A percentile compares a stretch with the other conserved stretches of the same genome.
phyloP scores from a whole-genome alignment of 2,113 vertebrate species.

The Sminthopsis crassicaudata region DNA sequence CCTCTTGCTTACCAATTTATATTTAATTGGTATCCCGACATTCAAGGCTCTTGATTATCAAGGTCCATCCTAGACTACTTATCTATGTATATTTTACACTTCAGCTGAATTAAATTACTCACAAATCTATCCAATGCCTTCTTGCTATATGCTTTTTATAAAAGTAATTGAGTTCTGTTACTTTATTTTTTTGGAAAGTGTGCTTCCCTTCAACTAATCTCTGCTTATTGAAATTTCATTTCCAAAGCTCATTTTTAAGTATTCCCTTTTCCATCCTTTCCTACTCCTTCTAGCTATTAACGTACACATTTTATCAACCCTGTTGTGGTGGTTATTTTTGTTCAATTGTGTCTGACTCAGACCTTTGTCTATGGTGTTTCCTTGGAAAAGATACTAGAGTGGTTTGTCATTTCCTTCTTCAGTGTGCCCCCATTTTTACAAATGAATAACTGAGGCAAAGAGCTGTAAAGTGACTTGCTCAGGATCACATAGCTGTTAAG shows the following conservation, averaged over 20 bases:
- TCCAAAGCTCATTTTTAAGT: not conserved
- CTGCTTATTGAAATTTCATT: not conserved
- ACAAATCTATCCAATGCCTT: not conserved
- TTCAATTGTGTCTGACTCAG: too few species aligned
- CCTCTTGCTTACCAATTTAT: not conserved
- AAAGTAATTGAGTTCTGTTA: not conserved
- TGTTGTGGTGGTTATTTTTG: too few species aligned
- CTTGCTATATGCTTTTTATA: not conserved
- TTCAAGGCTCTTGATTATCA: not conserved
- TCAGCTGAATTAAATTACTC: not conserved
- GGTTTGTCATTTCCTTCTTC: too few species aligned
- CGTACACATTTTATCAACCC: not conserved
- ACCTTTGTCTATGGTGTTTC: too few species aligned
- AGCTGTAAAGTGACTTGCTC: not conserved
- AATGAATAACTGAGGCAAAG: too few species aligned
- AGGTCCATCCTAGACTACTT: not conserved
- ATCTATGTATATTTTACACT: not conserved
- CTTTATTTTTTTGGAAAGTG: not conserved
- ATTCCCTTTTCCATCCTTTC: not conserved
- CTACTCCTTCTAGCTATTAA: not conserved
- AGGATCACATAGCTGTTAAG: not conserved
- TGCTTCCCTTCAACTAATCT: not conserved
- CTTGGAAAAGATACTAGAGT: too few species aligned
- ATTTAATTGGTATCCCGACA: not conserved
- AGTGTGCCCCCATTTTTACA: too few species aligned